Evolutionary conservation across 2,113 vertebrate genomes (phyloP), one percentile per base, ranked within the genome.

Genomic region (Nycticorax nycticorax): DNA sequence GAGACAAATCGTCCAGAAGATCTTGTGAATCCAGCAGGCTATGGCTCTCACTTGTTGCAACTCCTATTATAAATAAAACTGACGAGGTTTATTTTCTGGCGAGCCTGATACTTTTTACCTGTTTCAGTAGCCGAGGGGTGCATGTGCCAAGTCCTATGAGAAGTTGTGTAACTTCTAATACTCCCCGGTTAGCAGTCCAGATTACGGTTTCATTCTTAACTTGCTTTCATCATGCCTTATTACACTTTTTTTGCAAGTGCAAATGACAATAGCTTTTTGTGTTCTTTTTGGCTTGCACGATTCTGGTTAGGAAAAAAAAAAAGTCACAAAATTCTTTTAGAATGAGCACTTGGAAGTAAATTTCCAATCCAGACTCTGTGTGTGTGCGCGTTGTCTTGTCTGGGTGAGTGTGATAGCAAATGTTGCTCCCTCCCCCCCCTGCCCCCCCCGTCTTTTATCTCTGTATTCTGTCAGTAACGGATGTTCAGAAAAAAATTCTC

Each of bases 321-420:
- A 79, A 84, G n/a, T 69, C 43, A 77, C 76, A 73, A 95, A 85
- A 94, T 97, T 95, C 52, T 93, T 89, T 86, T 60, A 35, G 74
- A 79, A 47, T 35, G 81, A 88, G 53, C 27, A 14, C 67, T 96
- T 96, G 63, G 78, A 94, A 95, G 64, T 60, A 69, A 47, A 69
- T 96, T 89, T 92, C 78, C 55, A 37, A 26, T 80, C 83, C 85
- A 85, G 56, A 73, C 81, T 82, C 79, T 93, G 26, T 64, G 79
- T 84, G 26, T 82, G 75, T 73, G 52, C 14, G 14, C 41, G 41
- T 39, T 80, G 81, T 63, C 89, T 94, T 94, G n/a, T 74, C 69
- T 85, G 57, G 33, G 32, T 67, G 78, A 63, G 50, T 28, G 52
- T 3, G 14, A 68, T 62, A 78, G 68, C 60, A 72, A 94, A 63